Percentiles rank a stretch among this genome's conserved stretches.
Evolutionary conservation across 2,797 vertebrate species (phyloP).

Genomic region (Iguana delicatissima): DNA sequence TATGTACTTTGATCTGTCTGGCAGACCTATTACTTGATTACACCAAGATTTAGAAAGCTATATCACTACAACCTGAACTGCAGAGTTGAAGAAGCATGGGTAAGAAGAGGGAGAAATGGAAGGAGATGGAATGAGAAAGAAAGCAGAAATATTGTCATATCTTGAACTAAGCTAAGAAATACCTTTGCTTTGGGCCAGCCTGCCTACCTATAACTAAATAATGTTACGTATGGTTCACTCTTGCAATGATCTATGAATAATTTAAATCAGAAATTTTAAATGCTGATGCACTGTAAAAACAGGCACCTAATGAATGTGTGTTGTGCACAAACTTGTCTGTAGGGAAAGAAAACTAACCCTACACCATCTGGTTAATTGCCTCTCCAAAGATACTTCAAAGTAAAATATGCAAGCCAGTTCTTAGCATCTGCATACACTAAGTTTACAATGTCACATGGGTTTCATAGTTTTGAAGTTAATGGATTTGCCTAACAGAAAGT

Average conservation of each 20-base stretch:
- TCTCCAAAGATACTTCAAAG: slow-evolving; percentile 72
- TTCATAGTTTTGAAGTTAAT: slow-evolving; percentile 70
- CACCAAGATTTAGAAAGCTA: slow-evolving; percentile 59
- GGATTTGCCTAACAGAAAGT: slow-evolving; percentile 76
- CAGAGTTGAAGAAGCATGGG: not conserved
- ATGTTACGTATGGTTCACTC: slow-evolving; percentile 15
- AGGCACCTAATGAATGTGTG: slow-evolving; percentile 33
- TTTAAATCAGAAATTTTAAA: not conserved
- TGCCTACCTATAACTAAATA: slow-evolving; percentile 27
- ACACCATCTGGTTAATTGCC: slow-evolving; percentile 61
- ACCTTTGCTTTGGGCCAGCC: slow-evolving; percentile 31
- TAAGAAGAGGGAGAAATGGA: not conserved
- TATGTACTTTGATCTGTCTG: slow-evolving; percentile 31
- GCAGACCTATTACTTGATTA: slow-evolving; percentile 30
- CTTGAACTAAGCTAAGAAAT: slow-evolving; percentile 23
- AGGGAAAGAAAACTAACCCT: slow-evolving; percentile 9
- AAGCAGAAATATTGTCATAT: slow-evolving; percentile 46
- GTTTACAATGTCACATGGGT: slow-evolving; percentile 65
- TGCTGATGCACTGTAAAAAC: slow-evolving; percentile 14
- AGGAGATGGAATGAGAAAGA: not conserved
- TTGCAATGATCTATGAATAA: not conserved
- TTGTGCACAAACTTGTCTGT: slow-evolving; percentile 46
- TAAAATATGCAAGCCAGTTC: slow-evolving; percentile 61
- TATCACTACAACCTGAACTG: slow-evolving; percentile 1
- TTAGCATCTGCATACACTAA: slow-evolving; percentile 78